Evolutionary conservation across 1,140 invertebrate genomes (phyloP).

Genomic region (Drosophila lacteicornis): DNA sequence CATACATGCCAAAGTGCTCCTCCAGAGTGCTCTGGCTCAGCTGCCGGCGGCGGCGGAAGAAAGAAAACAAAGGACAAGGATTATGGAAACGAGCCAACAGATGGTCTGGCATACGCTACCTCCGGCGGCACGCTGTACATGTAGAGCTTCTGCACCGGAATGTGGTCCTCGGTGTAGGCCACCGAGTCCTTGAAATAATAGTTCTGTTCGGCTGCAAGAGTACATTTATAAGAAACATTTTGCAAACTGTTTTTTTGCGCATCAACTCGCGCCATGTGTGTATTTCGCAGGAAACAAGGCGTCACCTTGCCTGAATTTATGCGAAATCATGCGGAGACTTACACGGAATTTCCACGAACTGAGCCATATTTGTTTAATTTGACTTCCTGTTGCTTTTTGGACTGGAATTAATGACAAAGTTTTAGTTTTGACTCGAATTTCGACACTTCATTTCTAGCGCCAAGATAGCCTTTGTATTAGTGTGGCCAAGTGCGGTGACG

Average conservation of each 20-base stretch:
- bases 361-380: constrained; percentile 16
- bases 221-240: neutral
- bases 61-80: neutral
- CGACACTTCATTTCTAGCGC: constrained; percentile 15
- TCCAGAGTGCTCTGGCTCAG: neutral
- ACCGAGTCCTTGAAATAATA: constrained; percentile 49
- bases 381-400: neutral
- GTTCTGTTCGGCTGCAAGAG: constrained; percentile 27
- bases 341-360: constrained; percentile 12
- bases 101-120: constrained; percentile 22
- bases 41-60: constrained; percentile 25
- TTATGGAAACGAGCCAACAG: neutral
- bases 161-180: constrained; percentile 70
- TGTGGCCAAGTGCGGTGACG: neutral
- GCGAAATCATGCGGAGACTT: neutral
- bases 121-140: constrained; percentile 36
- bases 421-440: neutral
- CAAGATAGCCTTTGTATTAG: neutral
- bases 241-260: neutral
- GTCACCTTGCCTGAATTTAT: too few species aligned
- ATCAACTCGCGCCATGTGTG: neutral
- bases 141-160: constrained; percentile 54
- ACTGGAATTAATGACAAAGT: neutral
- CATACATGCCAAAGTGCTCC: constrained; percentile 47
- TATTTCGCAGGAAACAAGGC: neutral